Evolutionary conservation across 2,797 vertebrate species (phyloP), one percentile per base, ranked within the genome.

Genomic region (Tenualosa thibaudeaui): DNA sequence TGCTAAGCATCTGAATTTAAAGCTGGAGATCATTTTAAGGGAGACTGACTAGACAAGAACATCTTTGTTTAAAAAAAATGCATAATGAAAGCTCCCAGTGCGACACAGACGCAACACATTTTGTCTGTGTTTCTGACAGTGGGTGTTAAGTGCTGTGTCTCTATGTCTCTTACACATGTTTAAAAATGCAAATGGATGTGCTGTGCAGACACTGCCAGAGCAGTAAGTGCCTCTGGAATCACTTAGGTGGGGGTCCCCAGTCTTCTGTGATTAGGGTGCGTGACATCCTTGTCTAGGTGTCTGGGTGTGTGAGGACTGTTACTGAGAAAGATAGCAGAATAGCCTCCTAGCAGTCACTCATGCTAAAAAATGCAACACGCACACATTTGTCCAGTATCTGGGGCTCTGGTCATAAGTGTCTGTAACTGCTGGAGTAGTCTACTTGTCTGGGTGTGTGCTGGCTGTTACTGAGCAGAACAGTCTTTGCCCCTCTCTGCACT

Each of bases 391-490:
- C 31, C 24, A 31, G 6, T 24, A 24, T n/a, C 22, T 62, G n/a
- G 58, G 58, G n/a, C 22, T n/a, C 7, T 24, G 58, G n/a, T 62
- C 22, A 62, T 75, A 19, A 37, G 68, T 17, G 37, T 75, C 68
- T 43, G 68, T 37, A 1, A 75, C 37, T 40, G 43, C 5, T 75
- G 68, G 68, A 8, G 68, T 37, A 15, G 37, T 40, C 2, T 19
- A 22, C 37, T 10, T 43, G 71, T 75, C 58, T 62, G 56, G 31
- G 65, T 37, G 26, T 43, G 43, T 37, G 56, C 10, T 17, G 84
- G 26, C 81, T 85, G 86, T 84, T 81, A 82, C 81, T 60, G 68
- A 83, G 81, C 62, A 84, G 81, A 83, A 78, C 49, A 53, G 6
- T 17, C 37, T 43, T 62, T 31, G 83, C 49, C 81, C 22, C 49